Evolutionary conservation across 2,888 invertebrate species (phyloP), one percentile per base, ranked within the genome.

Genomic region (Coelopa pilipes): DNA sequence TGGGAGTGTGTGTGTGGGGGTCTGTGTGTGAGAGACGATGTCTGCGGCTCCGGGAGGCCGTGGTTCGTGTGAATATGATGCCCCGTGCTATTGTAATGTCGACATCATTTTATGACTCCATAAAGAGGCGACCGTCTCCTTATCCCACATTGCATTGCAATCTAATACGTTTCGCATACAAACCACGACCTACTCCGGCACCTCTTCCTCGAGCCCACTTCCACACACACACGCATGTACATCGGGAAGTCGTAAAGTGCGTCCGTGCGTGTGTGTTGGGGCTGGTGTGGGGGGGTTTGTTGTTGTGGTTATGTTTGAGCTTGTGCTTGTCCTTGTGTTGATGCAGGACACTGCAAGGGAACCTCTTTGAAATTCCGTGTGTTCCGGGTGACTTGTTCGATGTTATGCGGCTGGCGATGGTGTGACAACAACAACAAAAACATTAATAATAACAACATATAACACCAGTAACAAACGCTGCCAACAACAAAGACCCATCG

Each of bases 91-190:
- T 71, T 72, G 74, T 76, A 73, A 76, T 76, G 69, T 71, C 57
- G 59, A 74, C 66, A 76, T 76, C 75, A 72, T 72, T 74, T 74
- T 76, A 74, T 76, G 73, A 74, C 68, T 45, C 72, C 71, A 74
- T 76, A 76, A 76, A 73, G 57, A 68, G 74, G 50, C 75, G 34
- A 74, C 19, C 62, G 49, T 63, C 50, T n/a, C n/a, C n/a, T 65
- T 65, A 70, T 50, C 53, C 70, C 53, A 49, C 62, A 70, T 62
- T 62, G 53, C 62, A 70, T 62, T 70, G 53, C 17, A 62, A 70
- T 62, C 53, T 63, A 65, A 65, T 65, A 55, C 34, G 65, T 71
- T 55, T 45, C 50, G n/a, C 34, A 50, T 21, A 63, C 63, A 53
- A 49, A 66, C 60, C 19, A 55, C 34, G 34, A 34, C 10, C 4